Base-by-base conservation (phyloP, 1,140 invertebrate species). In the Nomia melanderi region DNA sequence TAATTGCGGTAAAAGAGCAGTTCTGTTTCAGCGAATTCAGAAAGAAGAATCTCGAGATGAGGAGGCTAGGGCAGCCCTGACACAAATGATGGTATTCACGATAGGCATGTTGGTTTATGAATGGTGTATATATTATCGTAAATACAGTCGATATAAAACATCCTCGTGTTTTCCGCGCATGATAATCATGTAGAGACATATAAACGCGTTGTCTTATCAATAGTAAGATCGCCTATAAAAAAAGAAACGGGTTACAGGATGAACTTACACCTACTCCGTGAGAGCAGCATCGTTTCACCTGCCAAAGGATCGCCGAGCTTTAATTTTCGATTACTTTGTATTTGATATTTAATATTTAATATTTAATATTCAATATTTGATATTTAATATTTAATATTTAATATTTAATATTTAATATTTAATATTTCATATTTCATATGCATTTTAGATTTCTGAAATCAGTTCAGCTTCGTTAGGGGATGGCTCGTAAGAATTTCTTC, bases 61-160 rank as follows among this genome's bases (percentile, higher is more conserved):
- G 3, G 20, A 53, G 23, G 20, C 9, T 8, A 7, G 41, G n/a
- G 4, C 25, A 54, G 7, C 11, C 27, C 27, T 57, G 2, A 31
- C 25, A 20, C 6, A 14, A 65, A 50, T 50, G 12, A 29, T 20
- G 7, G 27, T 50, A 39, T 7, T 6, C 14, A 47, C 25, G 3
- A 20, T 11, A 65, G 17, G 27, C 17, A 11, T 1, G 29, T 54
- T 71, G 36, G 57, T 78, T 78, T 78, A 78, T 81, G 33, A 82
- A 73, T 81, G 41, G 59, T 72, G 62, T 81, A 78, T 85, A 85
- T 86, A 83, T 87, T 83, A 80, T 88, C 76, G 84, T 80, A 87
- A 88, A 88, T 88, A 88, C 87, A 88, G 77, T 78, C 77, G 78
- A 85, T 88, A 88, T 88, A 88, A 88, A 88, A 88, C 76, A 84